Evolutionary conservation across 1,140 invertebrate species (phyloP), one percentile per base, ranked within the genome.

Genomic region (Eubasilissa regina): DNA sequence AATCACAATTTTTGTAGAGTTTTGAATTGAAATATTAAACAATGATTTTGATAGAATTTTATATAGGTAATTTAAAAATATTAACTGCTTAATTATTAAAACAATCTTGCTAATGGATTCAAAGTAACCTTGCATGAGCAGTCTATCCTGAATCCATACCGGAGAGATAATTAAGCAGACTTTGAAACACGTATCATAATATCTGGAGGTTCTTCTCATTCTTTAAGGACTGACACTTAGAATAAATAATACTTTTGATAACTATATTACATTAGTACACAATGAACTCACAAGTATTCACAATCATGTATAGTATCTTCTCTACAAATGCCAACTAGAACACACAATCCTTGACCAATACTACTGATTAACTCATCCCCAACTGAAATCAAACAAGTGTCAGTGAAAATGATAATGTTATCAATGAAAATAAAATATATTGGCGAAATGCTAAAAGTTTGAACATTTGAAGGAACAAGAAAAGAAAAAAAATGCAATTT

Each of bases 301-400:
- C 95, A 92, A 89, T 98, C 97, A 80, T 92, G 93, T 60, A 86
- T 84, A 3, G 93, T 94, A 84, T 98, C 97, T 84, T 92, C 91
- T 84, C 90, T 90, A 75, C 92, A 93, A 73, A 98, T 96, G 21
- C 97, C 97, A 81, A 98, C 90, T 58, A 98, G 89, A 43, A 98
- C 92, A 87, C 96, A 97, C 0, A 98, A 85, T 48, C 97, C 97
- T 88, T 92, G 91, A 17, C 93, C 94, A 85, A 98, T 97, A 80
- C 90, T 93, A 84, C 93, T 95, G n/a, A 97, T 90, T 70, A 95
- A 77, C 88, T 95, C 92, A 83, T 92, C 94, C 82, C 94, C 92
- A 81, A 97, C 96, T 97, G 86, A 80, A 91, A 90, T 85, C 84
- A 75, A 53, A 70, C 6, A 81, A 83, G 83, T 43, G 45, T 73